Conservation (phyloP, 1,140 invertebrate species). For the Lanistes nyassanus region DNA sequence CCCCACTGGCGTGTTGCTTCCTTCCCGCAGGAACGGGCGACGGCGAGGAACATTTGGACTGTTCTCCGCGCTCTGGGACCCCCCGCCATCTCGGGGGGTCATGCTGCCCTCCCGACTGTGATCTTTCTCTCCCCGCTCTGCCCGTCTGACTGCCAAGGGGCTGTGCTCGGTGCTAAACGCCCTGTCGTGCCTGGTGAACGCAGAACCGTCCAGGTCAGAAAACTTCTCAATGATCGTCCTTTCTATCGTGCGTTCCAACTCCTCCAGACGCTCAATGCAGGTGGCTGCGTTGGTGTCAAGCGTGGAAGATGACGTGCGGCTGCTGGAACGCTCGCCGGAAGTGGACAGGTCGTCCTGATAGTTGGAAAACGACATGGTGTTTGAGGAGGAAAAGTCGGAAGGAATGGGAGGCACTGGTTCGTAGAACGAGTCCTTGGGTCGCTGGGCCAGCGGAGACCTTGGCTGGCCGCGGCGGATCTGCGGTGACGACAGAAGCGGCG, state of each 20-base stretch:
- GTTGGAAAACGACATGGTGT: neutral
- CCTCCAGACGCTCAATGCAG: conserved; percentile 34
- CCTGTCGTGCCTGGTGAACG: neutral
- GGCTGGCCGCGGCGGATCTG: conserved; percentile 9
- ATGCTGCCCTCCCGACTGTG: conserved; percentile 15
- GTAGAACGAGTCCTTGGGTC: conserved; percentile 22
- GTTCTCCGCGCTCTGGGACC: neutral
- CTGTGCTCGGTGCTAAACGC: neutral
- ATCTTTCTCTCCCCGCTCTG: neutral
- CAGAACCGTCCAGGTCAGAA: conserved; percentile 6
- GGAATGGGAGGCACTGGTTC: conserved; percentile 22
- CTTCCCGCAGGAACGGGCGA: neutral
- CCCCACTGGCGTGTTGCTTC: conserved; percentile 11
- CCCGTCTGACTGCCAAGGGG: neutral
- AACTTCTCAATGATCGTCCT: conserved; percentile 36
- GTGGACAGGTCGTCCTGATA: conserved; percentile 17
- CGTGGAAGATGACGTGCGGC: conserved; percentile 13
- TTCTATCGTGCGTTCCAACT: conserved; percentile 31
- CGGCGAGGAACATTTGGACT: conserved; percentile 11
- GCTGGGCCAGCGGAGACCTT: conserved; percentile 3
- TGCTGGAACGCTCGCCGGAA: conserved; percentile 15
- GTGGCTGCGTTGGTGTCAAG: conserved; percentile 26
- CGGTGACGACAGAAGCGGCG: conserved; percentile 27
- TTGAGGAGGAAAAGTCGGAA: conserved; percentile 17
- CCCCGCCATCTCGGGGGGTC: conserved; percentile 2